Base-by-base conservation (phyloP, 2,888 invertebrate species). In the Hylaea fasciaria region DNA sequence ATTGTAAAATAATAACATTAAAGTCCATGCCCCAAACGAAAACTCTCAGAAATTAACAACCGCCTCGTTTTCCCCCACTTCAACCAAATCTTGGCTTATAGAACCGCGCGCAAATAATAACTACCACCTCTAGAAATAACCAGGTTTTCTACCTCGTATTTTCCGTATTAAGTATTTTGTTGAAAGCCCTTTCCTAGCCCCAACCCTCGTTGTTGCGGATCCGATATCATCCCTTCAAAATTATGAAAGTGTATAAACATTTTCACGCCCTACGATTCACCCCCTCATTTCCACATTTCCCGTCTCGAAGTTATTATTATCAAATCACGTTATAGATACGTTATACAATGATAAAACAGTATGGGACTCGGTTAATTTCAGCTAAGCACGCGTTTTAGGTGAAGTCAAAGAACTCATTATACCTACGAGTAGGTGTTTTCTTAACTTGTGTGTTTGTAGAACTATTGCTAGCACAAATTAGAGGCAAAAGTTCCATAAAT, bases 211-310 rank as follows among this genome's bases (percentile, higher is more conserved):
- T 83, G 79, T 80, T 72, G 74, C 77, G 80, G 79, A 85, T 87
- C 78, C 82, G 86, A 89, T 90, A 87, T 86, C 84, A 89, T 86
- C 90, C 91, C 91, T 81, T 89, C 85, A 82, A 89, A 91, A 91
- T 91, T 91, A 91, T 91, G 89, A 90, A 91, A 90, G 87, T 90
- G 91, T 91, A 91, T 91, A 89, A 91, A 92, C 89, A 91, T 91
- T 91, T 89, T 91, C 90, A 89, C 91, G 87, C 91, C 91, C 90
- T 78, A 71, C 70, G 70, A 70, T 68, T 73, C 78, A 74, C 86
- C 87, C 89, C 83, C 78, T 83, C 79, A 83, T 89, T 89, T 87
- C 83, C 85, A 81, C 84, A 80, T 84, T 88, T 85, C 75, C 85
- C 78, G 78, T 74, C 78, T 81, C 82, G 77, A 87, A 85, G 82